phyloP scores from a whole-genome alignment of 2,113 vertebrate species.

The Camelus dromedarius region DNA sequence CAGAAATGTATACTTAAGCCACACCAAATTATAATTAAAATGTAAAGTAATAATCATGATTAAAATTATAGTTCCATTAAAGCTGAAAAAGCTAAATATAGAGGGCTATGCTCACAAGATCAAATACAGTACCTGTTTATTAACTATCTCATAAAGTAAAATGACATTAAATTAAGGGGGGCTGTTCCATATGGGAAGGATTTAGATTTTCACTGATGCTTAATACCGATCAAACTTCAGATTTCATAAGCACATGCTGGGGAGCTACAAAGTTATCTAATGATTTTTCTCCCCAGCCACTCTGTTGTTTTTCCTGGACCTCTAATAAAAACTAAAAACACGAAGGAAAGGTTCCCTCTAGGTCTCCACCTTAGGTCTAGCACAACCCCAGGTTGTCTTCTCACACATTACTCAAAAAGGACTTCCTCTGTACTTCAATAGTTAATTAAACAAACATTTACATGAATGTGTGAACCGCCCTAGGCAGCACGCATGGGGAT shows the following conservation, averaged over 20 bases:
- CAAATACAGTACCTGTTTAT: constrained; percentile 90
- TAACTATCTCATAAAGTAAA: constrained; percentile 88
- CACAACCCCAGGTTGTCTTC: not conserved
- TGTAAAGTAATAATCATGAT: constrained; percentile 91
- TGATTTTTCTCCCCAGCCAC: not conserved
- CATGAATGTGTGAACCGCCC: not conserved
- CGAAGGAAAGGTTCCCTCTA: not conserved
- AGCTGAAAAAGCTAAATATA: constrained; percentile 88
- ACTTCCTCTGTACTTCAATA: constrained; percentile 53
- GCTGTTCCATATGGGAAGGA: constrained; percentile 76
- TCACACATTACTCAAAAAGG: constrained; percentile 17
- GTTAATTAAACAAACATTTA: constrained; percentile 55
- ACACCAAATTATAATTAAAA: constrained; percentile 91
- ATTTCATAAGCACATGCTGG: constrained; percentile 46
- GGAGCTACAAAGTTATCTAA: constrained; percentile 55
- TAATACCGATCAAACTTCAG: constrained; percentile 70
- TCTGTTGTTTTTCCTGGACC: not conserved
- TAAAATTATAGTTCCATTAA: constrained; percentile 91
- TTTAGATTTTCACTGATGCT: constrained; percentile 68
- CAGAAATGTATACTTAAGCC: constrained; percentile 90
- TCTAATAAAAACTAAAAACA: constrained; percentile 56
- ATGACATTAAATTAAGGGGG: constrained; percentile 88
- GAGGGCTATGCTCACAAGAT: constrained; percentile 85
- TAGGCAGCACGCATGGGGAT: not conserved
- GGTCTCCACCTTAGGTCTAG: constrained; percentile 13